Conservation (phyloP, 2,113 vertebrate genomes). For the Bujurquina vittata region DNA sequence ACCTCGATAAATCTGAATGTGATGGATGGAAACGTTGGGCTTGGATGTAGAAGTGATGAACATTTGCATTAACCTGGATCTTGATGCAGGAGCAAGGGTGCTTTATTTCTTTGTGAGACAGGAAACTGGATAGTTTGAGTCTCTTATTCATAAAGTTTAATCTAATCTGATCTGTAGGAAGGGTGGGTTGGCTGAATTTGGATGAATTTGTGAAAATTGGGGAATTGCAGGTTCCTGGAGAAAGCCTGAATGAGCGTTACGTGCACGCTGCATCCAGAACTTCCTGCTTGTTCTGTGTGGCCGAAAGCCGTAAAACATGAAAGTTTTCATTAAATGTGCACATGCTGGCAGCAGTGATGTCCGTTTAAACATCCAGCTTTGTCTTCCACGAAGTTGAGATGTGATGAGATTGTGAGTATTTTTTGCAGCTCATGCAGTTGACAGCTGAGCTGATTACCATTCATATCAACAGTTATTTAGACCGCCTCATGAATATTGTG, state of each 20-base stretch:
- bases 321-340: background rate
- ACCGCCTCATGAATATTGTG: background rate
- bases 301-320: background rate
- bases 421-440: background rate
- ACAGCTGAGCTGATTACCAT: conserved; percentile 3
- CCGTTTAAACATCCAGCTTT: background rate
- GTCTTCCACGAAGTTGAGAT: background rate
- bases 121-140: no score
- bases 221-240: background rate
- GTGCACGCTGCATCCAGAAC: background rate
- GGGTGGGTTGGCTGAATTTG: background rate
- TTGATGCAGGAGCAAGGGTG: background rate
- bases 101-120: background rate
- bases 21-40: rapidly evolving
- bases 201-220: background rate
- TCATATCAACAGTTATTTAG: conserved; percentile 20
- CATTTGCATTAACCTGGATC: no score
- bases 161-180: background rate
- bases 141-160: no score
- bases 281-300: background rate
- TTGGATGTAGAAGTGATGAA: background rate
- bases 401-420: conserved; percentile 1
- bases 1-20: no score
- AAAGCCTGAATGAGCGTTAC: background rate
- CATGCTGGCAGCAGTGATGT: background rate